Percentiles rank a stretch among this genome's conserved stretches.
These are phyloP conservation scores for Heliothis peltigera DNA, from an alignment of 2,888 invertebrate genomes.

Conservation along the genomic window DNA sequence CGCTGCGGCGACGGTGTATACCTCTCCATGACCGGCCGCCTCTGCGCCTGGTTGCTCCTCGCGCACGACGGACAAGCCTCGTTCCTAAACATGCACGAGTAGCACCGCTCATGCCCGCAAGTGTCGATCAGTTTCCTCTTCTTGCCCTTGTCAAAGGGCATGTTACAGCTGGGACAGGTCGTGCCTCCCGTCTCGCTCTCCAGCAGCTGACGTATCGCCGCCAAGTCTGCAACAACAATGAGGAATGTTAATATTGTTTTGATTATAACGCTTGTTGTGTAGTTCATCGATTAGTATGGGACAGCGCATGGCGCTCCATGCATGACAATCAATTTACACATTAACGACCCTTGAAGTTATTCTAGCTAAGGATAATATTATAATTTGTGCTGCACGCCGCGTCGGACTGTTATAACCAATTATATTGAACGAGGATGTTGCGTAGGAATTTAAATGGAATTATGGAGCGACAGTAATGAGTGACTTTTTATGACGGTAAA, in stretches of 20 bases:
- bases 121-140: slow-evolving; percentile 98
- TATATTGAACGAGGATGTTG: slow-evolving; percentile 69
- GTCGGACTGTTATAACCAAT: slow-evolving; percentile 71
- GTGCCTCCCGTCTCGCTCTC: slow-evolving; percentile 93
- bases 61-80: slow-evolving; percentile 97
- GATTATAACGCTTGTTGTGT: slow-evolving; percentile 50
- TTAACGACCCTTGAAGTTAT: slow-evolving; percentile 77
- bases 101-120: slow-evolving; percentile 98
- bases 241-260: slow-evolving; percentile 59
- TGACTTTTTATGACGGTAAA: slow-evolving; percentile 57
- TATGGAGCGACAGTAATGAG: slow-evolving; percentile 53
- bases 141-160: slow-evolving; percentile 99
- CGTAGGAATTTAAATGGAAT: slow-evolving; percentile 70
- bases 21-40: slow-evolving; percentile 84
- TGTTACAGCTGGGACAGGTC: slow-evolving; percentile 95
- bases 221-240: slow-evolving; percentile 92
- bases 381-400: slow-evolving; percentile 63
- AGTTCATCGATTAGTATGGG: slow-evolving; percentile 62
- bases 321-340: slow-evolving; percentile 76
- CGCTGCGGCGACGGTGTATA: slow-evolving; percentile 86
- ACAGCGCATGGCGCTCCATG: slow-evolving; percentile 64
- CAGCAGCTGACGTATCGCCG: slow-evolving; percentile 94
- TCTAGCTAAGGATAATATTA: slow-evolving; percentile 73
- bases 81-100: slow-evolving; percentile 98
- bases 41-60: slow-evolving; percentile 78